A percentile compares a stretch with the other conserved stretches of the same genome.
phyloP scores from a whole-genome alignment of 2,888 invertebrate genomes.

The Drosophila anomelani region DNA sequence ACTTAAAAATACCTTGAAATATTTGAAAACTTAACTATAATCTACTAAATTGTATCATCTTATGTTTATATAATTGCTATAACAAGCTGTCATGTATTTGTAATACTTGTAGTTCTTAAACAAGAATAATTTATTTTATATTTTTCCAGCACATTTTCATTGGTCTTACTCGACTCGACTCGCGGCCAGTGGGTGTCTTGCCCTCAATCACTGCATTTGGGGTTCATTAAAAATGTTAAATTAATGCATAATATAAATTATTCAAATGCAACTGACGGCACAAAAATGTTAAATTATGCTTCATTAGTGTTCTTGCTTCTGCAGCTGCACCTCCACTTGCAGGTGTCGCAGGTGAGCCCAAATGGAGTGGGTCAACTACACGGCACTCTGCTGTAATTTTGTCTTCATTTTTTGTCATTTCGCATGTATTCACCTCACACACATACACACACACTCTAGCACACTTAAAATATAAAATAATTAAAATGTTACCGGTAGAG shows the following conservation, averaged over 20 bases:
- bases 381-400: constrained; percentile 47
- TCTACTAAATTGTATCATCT: background rate
- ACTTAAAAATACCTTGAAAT: constrained; percentile 16
- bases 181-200: constrained; percentile 14
- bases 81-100: background rate
- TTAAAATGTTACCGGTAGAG: constrained; percentile 72
- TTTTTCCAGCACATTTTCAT: background rate
- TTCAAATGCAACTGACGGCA: constrained; percentile 53
- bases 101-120: background rate
- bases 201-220: constrained; percentile 40
- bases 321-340: constrained; percentile 1
- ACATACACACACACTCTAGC: constrained; percentile 29
- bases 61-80: background rate
- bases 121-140: background rate
- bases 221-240: constrained; percentile 69
- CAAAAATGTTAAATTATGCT: constrained; percentile 76
- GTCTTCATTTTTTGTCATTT: constrained; percentile 61
- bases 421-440: constrained; percentile 56
- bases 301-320: constrained; percentile 66
- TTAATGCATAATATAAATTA: constrained; percentile 59
- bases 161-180: background rate
- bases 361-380: constrained; percentile 51
- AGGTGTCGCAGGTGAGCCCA: constrained; percentile 11
- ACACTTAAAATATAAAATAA: constrained; percentile 72
- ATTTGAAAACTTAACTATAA: background rate